Evolutionary conservation across 2,113 vertebrate species (phyloP).

Genomic region (Triplophysa dalaica): DNA sequence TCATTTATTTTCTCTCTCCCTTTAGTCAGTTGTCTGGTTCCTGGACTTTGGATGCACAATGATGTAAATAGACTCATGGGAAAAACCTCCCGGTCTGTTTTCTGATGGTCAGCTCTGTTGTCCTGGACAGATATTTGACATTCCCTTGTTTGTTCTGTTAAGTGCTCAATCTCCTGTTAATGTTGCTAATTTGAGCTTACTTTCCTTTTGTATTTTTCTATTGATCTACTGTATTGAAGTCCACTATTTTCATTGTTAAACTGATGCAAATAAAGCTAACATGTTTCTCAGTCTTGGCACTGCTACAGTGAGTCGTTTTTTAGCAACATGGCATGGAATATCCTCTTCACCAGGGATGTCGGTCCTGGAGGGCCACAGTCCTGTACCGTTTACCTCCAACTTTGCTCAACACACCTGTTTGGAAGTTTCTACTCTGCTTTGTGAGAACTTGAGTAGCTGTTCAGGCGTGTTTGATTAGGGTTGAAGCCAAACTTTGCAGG

Average conservation of each 20-base stretch:
- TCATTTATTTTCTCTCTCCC: constrained; percentile 6
- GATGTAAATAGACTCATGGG: constrained; percentile 71
- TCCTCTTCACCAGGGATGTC: too few relatives aligned
- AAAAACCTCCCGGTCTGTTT: constrained; percentile 64
- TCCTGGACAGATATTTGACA: constrained; percentile 28
- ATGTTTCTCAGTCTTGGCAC: not conserved
- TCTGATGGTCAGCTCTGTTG: constrained; percentile 66
- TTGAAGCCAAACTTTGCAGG: too few relatives aligned
- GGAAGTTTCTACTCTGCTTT: too few relatives aligned
- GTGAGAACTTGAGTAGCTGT: too few relatives aligned
- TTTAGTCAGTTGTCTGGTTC: constrained; percentile 54
- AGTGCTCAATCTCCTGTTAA: not conserved
- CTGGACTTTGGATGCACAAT: constrained; percentile 66
- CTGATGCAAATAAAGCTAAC: not conserved
- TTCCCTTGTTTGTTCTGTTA: not conserved
- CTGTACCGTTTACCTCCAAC: too few relatives aligned
- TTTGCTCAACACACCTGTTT: too few relatives aligned
- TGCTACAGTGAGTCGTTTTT: too few relatives aligned
- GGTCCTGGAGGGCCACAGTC: too few relatives aligned
- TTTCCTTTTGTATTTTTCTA: not conserved
- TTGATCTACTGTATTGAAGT: too few relatives aligned
- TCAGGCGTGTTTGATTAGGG: too few relatives aligned
- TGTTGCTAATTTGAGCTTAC: not conserved
- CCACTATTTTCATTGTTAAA: not conserved
- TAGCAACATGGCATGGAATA: too few relatives aligned